Evolutionary conservation across 1,140 invertebrate genomes (phyloP), one percentile per base, ranked within the genome.

Genomic region (Drosophila ogumai): DNA sequence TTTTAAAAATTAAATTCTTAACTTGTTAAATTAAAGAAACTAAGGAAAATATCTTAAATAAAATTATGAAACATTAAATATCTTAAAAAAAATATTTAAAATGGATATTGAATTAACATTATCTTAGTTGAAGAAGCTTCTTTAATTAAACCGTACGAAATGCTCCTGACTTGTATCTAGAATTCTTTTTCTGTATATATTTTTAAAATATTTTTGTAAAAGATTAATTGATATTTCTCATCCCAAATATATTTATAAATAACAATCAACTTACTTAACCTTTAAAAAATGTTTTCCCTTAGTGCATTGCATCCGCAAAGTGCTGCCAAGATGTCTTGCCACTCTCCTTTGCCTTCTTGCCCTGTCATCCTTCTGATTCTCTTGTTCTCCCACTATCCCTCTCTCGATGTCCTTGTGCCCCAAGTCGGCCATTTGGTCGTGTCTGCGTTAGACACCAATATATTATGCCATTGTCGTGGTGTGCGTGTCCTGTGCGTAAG

Each of bases 371-470:
- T 25, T 38, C 19, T 55, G 52, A 8, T 15, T 15, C 12, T 22
- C 19, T 25, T 34, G 8, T 6, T 15, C 52, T n/a, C 5, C 12
- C 40, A 13, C n/a, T 15, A n/a, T 25, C 34, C 4, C 13, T 3
- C 17, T 19, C 49, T 13, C 2, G 50, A 9, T 43, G 32, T 41
- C 36, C 54, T 50, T 13, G 52, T 72, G 52, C 69, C 59, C 66
- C 66, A 69, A 69, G 75, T 56, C 49, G 41, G 58, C 50, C 49
- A 55, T 66, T 75, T 66, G 25, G 46, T 65, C 46, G 52, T 73
- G 71, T 61, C 82, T 82, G 75, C 47, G 61, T 71, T 59, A 69
- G 82, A 84, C 84, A 76, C 79, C 65, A 84, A 88, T 87, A 88
- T 87, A 84, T 87, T 85, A 79, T 79, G 78, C 50, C 65, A 75